Base-by-base conservation (phyloP, 2,888 invertebrate species). In the Panzeria rudis region DNA sequence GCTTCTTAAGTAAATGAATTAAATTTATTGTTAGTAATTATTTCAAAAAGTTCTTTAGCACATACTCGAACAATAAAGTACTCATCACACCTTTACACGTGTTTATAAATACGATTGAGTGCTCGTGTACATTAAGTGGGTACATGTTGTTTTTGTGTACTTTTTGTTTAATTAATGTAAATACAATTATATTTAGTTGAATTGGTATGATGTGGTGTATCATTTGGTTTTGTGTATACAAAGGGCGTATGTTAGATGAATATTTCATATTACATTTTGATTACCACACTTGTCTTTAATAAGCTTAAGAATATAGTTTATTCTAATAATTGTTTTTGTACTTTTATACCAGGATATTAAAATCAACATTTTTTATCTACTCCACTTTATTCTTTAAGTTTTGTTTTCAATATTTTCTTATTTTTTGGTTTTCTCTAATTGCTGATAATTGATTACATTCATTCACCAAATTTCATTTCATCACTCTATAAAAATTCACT, bases 401-500 rank as follows among this genome's bases (percentile, higher is more conserved):
- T 29, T 38, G 15, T 17, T 29, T 76, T 68, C 11, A 2, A 23
- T 71, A 0, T 38, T 25, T 59, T 35, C n/a, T 44, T 35, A n/a
- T 32, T 9, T 64, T n/a, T 47, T n/a, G 17, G 11, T 2, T 9
- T 20, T 25, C 8, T 75, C n/a, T 75, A 73, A 81, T 75, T 69
- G 75, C 54, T 71, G 29, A 52, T 61, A 81, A 75, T 81, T 81
- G 73, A 68, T 81, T 68, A 61, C 17, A 81, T 71, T 77, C 71
- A 66, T 77, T 56, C 76, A 76, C 25, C 82, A 83, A 85, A 85
- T 85, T 85, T 75, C 82, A 82, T 85, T 85, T 85, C 75, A 75
- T 61, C 82, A 82, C 82, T 73, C 82, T 62, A 82, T 79, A 82
- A 85, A 85, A 82, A 85, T 79, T 82, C 85, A 85, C 82, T 85